Base-by-base conservation (phyloP, 2,113 vertebrate genomes). In the Rhea pennata region DNA sequence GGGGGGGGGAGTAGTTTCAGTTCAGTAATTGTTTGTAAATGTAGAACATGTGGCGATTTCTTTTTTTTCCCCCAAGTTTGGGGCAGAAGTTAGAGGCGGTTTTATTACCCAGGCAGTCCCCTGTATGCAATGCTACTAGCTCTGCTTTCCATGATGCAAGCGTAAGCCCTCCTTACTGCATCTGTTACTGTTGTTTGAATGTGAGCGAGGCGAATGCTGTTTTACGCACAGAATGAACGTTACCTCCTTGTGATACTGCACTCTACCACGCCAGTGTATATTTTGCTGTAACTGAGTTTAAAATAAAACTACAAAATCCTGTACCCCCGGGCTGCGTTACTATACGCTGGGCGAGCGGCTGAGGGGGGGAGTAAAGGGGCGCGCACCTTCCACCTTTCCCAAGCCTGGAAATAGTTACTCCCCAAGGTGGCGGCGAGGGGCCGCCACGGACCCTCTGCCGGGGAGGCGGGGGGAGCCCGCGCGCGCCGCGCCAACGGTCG, bases 271-370 rank as follows among this genome's bases (percentile, higher is more conserved):
- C 59, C 97, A 97, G 76, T 96, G 91, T 96, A 84, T 92, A 84
- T 97, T 96, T 96, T 94, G 94, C 96, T 97, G 95, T 97, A 92
- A 96, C 84, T 73, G 70, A 79, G 88, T 24, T 77, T 26, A 73
- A 97, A 97, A 97, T 98, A 98, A 98, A 98, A 87, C 6, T 62
- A 93, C 74, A 94, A 97, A 96, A 84, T 64, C 42, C 70, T 39
- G 3, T 65, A 24, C 19, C 56, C 64, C 62, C 8, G 5, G 73
- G 33, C 53, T 73, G 36, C 2, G 0, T 59, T 51, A 3, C 33
- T n/a, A 8, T 20, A 29, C 15, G 40, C 33, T 5, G 10, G 22
- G 46, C 0, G 10, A 19, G 46, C 0, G 24, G 78, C 15, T 17
- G 23, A 27, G 74, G 26, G 3, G 21, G 10, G 33, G 24, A 3